phyloP scores from a whole-genome alignment of 2,113 vertebrate species.

The Sisor rabdophorus region DNA sequence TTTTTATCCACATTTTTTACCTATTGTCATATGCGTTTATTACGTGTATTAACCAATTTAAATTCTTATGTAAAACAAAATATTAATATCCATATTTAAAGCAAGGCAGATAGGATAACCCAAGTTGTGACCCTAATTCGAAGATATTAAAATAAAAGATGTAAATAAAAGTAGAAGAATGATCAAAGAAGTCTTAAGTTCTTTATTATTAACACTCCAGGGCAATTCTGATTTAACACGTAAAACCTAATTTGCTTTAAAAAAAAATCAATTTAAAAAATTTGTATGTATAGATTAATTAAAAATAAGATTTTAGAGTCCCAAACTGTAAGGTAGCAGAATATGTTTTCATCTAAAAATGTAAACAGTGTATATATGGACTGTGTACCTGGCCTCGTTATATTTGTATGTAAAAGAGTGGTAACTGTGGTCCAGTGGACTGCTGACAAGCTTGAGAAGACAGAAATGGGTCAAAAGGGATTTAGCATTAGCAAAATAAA shows the following conservation, averaged over 20 bases:
- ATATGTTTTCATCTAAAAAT: neutral
- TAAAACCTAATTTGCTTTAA: neutral
- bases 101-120: neutral
- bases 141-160: neutral
- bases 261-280: neutral
- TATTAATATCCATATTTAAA: slow-evolving; percentile 2
- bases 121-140: neutral
- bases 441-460: slow-evolving; percentile 69
- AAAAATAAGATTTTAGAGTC: neutral
- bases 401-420: slow-evolving; percentile 49
- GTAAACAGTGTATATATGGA: slow-evolving; percentile 20
- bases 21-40: neutral
- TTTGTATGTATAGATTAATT: neutral
- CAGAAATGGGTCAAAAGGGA: slow-evolving; percentile 79
- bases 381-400: slow-evolving; percentile 25
- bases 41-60: neutral
- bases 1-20: neutral
- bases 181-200: neutral
- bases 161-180: neutral
- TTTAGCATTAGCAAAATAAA: slow-evolving; percentile 88
- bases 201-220: neutral
- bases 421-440: slow-evolving; percentile 63
- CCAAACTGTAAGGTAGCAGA: neutral
- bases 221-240: neutral
- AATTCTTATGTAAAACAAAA: neutral